These are phyloP conservation scores for Peromyscus maniculatus DNA, from an alignment of 2,113 vertebrate genomes.

Conservation along the genomic window DNA sequence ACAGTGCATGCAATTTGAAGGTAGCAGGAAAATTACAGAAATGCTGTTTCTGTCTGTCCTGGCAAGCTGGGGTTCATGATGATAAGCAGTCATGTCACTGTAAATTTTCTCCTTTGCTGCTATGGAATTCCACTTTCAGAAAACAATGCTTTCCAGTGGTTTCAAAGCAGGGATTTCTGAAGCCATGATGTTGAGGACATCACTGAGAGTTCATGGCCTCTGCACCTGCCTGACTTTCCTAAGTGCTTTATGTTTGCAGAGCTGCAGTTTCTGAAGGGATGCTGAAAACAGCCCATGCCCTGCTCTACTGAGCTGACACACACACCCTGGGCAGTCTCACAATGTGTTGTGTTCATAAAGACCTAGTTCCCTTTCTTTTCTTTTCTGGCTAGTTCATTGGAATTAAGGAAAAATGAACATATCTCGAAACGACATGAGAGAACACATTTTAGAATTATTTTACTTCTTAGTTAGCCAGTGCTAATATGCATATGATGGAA, in stretches of 20 bases:
- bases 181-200: too few relatives aligned
- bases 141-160: background rate
- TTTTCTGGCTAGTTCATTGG: background rate
- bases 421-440: background rate
- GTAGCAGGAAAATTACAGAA: too few relatives aligned
- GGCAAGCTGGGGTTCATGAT: background rate
- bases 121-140: background rate
- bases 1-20: too few relatives aligned
- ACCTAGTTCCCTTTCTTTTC: background rate
- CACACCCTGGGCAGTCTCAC: too few relatives aligned
- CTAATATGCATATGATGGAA: too few relatives aligned
- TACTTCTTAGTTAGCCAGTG: too few relatives aligned
- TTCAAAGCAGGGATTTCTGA: background rate
- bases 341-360: background rate
- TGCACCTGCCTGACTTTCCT: accelerated
- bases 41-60: too few relatives aligned
- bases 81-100: background rate
- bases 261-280: background rate
- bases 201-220: background rate
- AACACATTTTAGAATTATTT: background rate
- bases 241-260: too few relatives aligned
- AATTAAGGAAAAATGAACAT: background rate
- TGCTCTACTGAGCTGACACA: background rate
- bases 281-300: background rate
- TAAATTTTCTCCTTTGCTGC: background rate